Evolutionary conservation across 30 jellyfish, hydroid and myxozoan species (phyloP), one percentile per base, ranked within the genome.

Genomic region (Clytia hemisphaerica): DNA sequence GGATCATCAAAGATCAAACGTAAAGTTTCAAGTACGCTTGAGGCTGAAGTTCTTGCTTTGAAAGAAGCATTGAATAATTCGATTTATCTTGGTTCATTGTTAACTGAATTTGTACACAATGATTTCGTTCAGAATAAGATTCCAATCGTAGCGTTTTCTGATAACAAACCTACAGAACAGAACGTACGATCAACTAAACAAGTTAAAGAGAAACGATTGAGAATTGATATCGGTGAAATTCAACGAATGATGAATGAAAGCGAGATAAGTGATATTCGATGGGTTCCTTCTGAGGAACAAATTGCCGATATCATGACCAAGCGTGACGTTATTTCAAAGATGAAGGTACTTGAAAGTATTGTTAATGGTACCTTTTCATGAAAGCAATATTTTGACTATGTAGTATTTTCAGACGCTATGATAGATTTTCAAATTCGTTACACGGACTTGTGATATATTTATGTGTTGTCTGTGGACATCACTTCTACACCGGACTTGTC

Each of bases 281-380:
- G 69, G 69, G 50, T 55, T 55, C 69, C 69, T 55, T 2, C 69
- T 2, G 15, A 55, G 36, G 69, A 55, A 4, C 69, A 19, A 55
- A 55, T 55, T 3, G 69, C 69, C 15, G 69, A 55, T 15, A 15
- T 3, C 3, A 2, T 55, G 15, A 55, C 69, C 3, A 55, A 55
- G 15, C 69, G 69, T 55, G 69, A 55, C 40, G 50, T 55, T n/a
- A n/a, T n/a, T n/a, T n/a, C n/a, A n/a, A n/a, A n/a, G n/a, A n/a
- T n/a, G n/a, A n/a, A n/a, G n/a, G n/a, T n/a, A n/a, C n/a, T n/a
- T n/a, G n/a, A n/a, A n/a, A n/a, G n/a, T n/a, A n/a, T n/a, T n/a
- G n/a, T n/a, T n/a, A n/a, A n/a, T n/a, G n/a, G n/a, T n/a, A n/a
- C n/a, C n/a, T n/a, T n/a, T n/a, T n/a, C n/a, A n/a, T n/a, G n/a